Base-by-base conservation (phyloP, 2,888 invertebrate genomes). In the Ariolimax columbianus region DNA sequence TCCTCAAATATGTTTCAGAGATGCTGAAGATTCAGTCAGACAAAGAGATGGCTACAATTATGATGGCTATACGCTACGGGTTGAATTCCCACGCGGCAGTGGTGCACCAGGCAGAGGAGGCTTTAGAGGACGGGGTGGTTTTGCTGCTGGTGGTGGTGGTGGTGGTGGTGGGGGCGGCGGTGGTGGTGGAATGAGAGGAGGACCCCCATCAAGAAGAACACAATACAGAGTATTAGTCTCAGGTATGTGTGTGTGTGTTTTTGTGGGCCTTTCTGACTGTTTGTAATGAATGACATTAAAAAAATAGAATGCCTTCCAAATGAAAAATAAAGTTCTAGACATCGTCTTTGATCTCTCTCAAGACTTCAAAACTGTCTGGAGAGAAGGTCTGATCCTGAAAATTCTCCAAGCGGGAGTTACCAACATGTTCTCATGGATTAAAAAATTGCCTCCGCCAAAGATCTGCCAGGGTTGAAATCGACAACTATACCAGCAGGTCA, bases 21-120 rank as follows among this genome's bases (percentile, higher is more conserved):
- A 99, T 95, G 99, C 99, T 0, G 98, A 98, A 93, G 99, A 99
- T 95, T 99, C 99, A 0, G 98, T 99, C 0, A 97, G 97, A 87
- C 97, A 98, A 0, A 96, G 99, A 85, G 99, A 99, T 95, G 99
- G 99, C 0, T 99, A 99, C 93, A 98, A 99, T 94, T 99, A 99
- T 94, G 99, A 99, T 94, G 99, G 99, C 0, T 99, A 99, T 94
- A 96, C 98, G 77, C 95, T 99, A 26, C 95, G 99, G 72, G 99
- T 99, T 1, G 99, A 99, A 95, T 99, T 99, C 94, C 99, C 99
- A 0, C 96, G 99, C 70, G 99, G 99, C 0, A 93, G 94, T 83
- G 93, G 91, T 83, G 90, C 91, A 11, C 95, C 95, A 23, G 95
- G 95, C 40, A 95, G 75, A 51, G 43, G 72, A 23, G 95, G 96